Conservation (phyloP, 2,888 invertebrate species). For the Ophioninae sp. region DNA sequence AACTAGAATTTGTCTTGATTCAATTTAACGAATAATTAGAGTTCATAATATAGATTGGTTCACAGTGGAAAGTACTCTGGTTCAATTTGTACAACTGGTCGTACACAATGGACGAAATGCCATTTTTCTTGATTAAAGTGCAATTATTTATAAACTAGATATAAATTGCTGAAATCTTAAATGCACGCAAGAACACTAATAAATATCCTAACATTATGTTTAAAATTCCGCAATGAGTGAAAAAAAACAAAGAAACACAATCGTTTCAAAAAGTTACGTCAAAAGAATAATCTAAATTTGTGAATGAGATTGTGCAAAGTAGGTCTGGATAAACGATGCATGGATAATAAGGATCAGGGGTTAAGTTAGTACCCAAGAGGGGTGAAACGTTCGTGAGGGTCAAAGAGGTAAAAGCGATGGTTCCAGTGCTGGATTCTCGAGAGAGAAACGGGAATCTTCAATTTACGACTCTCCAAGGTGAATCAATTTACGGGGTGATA, state of each 20-base stretch:
- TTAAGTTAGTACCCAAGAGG: conserved; percentile 12
- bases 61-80: too few relatives aligned
- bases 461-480: conserved; percentile 54
- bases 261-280: not conserved
- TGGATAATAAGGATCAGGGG: conserved; percentile 7
- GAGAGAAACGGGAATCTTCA: conserved; percentile 37
- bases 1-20: too few relatives aligned
- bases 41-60: too few relatives aligned
- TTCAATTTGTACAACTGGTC: too few relatives aligned
- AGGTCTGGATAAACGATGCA: conserved; percentile 10
- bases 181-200: too few relatives aligned
- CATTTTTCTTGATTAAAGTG: too few relatives aligned
- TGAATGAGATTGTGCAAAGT: not conserved
- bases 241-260: not conserved
- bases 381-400: conserved; percentile 14
- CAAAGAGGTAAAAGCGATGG: conserved; percentile 31
- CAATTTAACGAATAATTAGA: too few relatives aligned
- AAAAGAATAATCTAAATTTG: not conserved
- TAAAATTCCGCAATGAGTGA: too few relatives aligned
- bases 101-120: too few relatives aligned
- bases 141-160: too few relatives aligned
- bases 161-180: too few relatives aligned
- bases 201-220: too few relatives aligned
- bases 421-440: conserved; percentile 18
- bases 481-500: conserved; percentile 55